Evolutionary conservation across 2,888 invertebrate genomes (phyloP).

Genomic region (Graphium colonna): DNA sequence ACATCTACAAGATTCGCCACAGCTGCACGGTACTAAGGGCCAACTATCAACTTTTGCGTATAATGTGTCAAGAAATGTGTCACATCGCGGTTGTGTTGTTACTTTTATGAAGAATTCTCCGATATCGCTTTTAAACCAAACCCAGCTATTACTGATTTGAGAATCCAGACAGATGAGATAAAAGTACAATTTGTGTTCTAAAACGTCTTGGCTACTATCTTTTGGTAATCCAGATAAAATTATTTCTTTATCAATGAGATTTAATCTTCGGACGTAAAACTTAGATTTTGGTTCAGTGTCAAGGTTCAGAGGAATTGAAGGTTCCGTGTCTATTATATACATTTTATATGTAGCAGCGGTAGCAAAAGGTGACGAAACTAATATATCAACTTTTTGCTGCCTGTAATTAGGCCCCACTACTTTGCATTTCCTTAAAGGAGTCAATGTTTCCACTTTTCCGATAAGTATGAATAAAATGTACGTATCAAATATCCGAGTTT

Average conservation of each 20-base stretch:
- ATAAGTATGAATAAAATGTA: conserved; percentile 58
- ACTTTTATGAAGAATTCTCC: conserved; percentile 67
- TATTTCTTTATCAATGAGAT: conserved; percentile 60
- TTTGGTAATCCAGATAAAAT: conserved; percentile 48
- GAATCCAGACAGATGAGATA: conserved; percentile 63
- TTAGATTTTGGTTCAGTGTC: conserved; percentile 40
- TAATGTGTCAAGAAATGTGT: conserved; percentile 58
- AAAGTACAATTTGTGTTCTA: conserved; percentile 57
- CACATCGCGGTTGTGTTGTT: conserved; percentile 65
- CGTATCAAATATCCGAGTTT: conserved; percentile 69
- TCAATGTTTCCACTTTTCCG: conserved; percentile 51
- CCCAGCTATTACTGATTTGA: conserved; percentile 57
- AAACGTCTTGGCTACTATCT: conserved; percentile 47
- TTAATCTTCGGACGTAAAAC: conserved; percentile 56
- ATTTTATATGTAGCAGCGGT: conserved; percentile 42
- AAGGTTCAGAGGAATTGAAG: conserved; percentile 50
- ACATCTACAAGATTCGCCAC: conserved; percentile 67
- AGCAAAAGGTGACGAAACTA: conserved; percentile 57
- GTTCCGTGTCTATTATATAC: conserved; percentile 57
- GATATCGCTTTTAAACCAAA: conserved; percentile 62
- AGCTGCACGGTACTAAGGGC: conserved; percentile 65
- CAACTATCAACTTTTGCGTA: conserved; percentile 51
- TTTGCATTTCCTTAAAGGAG: conserved; percentile 60
- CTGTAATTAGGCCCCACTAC: conserved; percentile 63
- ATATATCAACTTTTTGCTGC: conserved; percentile 59